phyloP scores from a whole-genome alignment of 2,113 vertebrate genomes.

The Emydocephalus ijimae region DNA sequence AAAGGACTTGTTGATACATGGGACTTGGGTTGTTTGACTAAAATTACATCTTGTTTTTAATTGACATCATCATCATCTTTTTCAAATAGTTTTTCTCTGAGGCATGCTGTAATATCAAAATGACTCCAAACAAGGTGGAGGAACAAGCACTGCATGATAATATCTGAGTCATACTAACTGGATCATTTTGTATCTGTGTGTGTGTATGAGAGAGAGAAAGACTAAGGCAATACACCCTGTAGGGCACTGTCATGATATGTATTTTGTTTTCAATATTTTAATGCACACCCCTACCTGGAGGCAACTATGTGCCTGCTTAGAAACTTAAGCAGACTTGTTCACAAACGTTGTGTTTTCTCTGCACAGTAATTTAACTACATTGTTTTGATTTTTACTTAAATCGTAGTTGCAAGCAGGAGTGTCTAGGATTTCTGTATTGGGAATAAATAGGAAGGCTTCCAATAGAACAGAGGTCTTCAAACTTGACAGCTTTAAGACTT shows the following conservation, averaged over 20 bases:
- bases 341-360: not conserved
- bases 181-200: not conserved
- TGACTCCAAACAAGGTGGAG: not conserved
- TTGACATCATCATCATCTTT: not conserved
- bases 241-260: not conserved
- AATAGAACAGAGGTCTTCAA: not conserved
- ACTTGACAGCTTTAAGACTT: no score
- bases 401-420: not conserved
- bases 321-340: not conserved
- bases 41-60: slow-evolving; percentile 7
- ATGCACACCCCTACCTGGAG: slow-evolving; percentile 9
- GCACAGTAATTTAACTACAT: not conserved
- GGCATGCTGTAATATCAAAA: slow-evolving; percentile 26
- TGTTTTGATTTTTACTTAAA: not conserved
- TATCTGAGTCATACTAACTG: slow-evolving; percentile 18
- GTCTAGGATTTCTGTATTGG: not conserved
- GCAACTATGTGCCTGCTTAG: slow-evolving; percentile 17
- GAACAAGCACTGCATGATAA: slow-evolving; percentile 26
- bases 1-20: not conserved
- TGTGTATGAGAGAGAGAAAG: not conserved
- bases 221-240: slow-evolving; percentile 22
- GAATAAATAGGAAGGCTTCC: not conserved
- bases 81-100: slow-evolving; percentile 27
- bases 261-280: slow-evolving; percentile 15
- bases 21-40: not conserved